A percentile compares a stretch with the other conserved stretches of the same genome.
Evolutionary conservation across 1,140 invertebrate genomes (phyloP).

Genomic region (Sweltsa coloradensis): DNA sequence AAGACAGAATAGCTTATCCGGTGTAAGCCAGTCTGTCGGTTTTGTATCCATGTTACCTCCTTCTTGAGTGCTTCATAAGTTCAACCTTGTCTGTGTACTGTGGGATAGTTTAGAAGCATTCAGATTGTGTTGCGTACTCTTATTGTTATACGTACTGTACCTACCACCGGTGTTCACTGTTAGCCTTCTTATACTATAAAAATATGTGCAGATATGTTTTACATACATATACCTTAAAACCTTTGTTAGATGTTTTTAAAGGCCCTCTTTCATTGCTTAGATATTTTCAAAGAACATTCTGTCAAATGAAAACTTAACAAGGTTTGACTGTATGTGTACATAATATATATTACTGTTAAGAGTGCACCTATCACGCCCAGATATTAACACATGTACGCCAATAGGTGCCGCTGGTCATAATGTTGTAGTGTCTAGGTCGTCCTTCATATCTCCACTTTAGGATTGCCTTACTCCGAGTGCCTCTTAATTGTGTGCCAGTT

Average conservation of each 20-base stretch:
- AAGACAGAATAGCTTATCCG: no score
- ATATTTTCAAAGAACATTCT: not conserved
- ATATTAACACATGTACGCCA: no score
- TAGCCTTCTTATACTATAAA: constrained; percentile 11
- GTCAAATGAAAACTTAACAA: not conserved
- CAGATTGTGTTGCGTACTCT: not conserved
- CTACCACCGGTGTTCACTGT: constrained; percentile 13
- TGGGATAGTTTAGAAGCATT: not conserved
- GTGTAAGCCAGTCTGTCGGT: no score
- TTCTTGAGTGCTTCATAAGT: constrained; percentile 2
- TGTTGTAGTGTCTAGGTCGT: no score
- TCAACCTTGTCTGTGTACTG: not conserved
- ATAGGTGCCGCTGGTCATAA: no score
- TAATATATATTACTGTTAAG: no score
- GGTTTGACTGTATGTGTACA: constrained; percentile 3
- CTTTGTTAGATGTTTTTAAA: constrained; percentile 5
- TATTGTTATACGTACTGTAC: not conserved
- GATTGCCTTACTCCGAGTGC: constrained; percentile 14
- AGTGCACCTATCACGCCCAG: no score
- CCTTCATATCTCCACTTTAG: constrained; percentile 14
- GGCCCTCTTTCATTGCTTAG: not conserved
- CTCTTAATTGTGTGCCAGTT: constrained; percentile 11
- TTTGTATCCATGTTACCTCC: not conserved
- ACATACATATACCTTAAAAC: no score
- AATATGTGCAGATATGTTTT: constrained; percentile 1